Percentiles rank a stretch among this genome's conserved stretches.
Evolutionary conservation across 2,113 vertebrate genomes (phyloP).

Genomic region (Osmerus mordax): DNA sequence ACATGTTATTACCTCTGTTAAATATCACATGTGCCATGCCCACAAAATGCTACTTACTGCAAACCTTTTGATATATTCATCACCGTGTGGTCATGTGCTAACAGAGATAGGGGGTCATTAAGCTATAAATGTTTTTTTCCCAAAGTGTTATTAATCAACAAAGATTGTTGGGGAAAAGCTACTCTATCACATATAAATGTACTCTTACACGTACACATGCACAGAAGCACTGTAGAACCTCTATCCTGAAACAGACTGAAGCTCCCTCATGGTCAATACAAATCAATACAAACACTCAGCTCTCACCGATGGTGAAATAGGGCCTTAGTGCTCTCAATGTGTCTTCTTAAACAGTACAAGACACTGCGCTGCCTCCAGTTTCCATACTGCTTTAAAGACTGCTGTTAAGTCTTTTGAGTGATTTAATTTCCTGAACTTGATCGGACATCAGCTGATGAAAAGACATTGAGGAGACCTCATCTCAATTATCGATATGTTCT

Average conservation of each 20-base stretch:
- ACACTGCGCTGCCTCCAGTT: not conserved
- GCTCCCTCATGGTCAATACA: constrained; percentile 35
- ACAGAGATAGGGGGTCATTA: no score
- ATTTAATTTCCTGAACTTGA: no score
- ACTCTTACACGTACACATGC: constrained; percentile 23
- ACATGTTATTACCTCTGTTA: no score
- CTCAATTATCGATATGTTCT: no score
- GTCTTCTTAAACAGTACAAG: constrained; percentile 18
- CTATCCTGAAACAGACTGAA: constrained; percentile 17
- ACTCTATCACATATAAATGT: not conserved
- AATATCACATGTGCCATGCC: no score
- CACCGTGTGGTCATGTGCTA: no score
- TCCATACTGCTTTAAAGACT: not conserved
- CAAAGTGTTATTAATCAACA: no score
- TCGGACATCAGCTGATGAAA: no score
- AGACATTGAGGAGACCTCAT: no score
- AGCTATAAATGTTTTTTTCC: no score
- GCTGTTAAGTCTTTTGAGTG: not conserved
- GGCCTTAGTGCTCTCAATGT: constrained; percentile 23
- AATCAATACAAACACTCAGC: constrained; percentile 55
- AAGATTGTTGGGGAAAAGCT: not conserved
- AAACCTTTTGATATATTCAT: no score
- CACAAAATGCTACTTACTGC: no score
- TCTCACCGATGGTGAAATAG: constrained; percentile 32
- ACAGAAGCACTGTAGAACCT: constrained; percentile 15